phyloP scores from a whole-genome alignment of 2,113 vertebrate species.

The Gnathochromis pfefferi region DNA sequence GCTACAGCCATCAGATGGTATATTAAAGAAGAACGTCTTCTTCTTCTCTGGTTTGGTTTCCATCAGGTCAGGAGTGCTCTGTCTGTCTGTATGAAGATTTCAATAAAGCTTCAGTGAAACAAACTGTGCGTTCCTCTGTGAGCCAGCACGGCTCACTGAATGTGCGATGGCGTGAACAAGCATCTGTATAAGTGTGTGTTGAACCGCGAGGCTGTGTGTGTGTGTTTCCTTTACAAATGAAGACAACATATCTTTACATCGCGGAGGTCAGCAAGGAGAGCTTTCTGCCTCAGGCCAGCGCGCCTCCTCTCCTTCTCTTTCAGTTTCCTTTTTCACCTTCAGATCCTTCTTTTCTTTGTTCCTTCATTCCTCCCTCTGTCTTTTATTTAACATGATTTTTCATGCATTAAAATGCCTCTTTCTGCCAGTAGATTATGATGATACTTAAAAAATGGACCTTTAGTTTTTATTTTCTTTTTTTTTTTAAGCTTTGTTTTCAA shows the following conservation, averaged over 20 bases:
- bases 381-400: background rate
- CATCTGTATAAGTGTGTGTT: conserved; percentile 13
- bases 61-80: background rate
- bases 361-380: background rate
- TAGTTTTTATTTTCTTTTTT: rapidly evolving
- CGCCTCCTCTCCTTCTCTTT: background rate
- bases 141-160: background rate
- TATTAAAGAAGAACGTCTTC: background rate
- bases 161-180: background rate
- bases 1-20: background rate
- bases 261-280: background rate
- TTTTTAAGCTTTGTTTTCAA: background rate
- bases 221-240: background rate
- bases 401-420: background rate
- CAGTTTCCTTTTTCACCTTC: background rate
- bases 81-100: background rate
- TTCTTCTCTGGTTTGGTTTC: background rate
- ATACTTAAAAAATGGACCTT: background rate
- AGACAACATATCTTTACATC: background rate
- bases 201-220: background rate
- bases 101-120: background rate
- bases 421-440: background rate
- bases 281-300: background rate
- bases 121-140: background rate
- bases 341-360: background rate